Conservation (phyloP, 2,797 vertebrate species). For the Rhinatrema bivittatum region DNA sequence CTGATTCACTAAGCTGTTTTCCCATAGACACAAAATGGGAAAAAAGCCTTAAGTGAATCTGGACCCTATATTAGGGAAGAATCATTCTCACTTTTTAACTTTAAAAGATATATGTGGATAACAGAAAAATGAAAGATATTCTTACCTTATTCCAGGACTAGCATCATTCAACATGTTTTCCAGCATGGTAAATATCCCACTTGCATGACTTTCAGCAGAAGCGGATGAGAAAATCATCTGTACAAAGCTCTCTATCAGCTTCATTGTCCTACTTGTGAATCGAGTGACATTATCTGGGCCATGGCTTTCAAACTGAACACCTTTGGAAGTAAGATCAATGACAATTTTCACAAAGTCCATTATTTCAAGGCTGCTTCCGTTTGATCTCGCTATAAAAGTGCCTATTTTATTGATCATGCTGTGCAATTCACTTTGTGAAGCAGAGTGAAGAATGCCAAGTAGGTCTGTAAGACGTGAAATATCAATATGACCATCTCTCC, state of each 20-base stretch:
- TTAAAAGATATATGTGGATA: too few relatives aligned
- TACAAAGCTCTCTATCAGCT: slow-evolving; percentile 13
- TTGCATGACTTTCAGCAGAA: slow-evolving; percentile 3
- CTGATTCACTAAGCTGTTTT: too few relatives aligned
- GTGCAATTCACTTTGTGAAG: slow-evolving; percentile 11
- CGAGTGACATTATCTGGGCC: background rate
- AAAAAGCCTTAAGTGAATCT: too few relatives aligned
- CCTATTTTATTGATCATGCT: slow-evolving; percentile 5
- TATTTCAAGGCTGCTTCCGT: slow-evolving; percentile 3
- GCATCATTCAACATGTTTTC: slow-evolving; percentile 7
- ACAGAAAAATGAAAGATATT: too few relatives aligned
- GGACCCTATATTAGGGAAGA: too few relatives aligned
- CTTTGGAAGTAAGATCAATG: slow-evolving; percentile 22
- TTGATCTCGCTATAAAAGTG: slow-evolving; percentile 1
- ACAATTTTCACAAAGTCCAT: too few relatives aligned
- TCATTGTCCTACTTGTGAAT: background rate
- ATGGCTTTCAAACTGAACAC: background rate
- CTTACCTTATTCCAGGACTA: slow-evolving; percentile 37
- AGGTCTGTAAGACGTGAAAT: background rate
- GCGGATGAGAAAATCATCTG: slow-evolving; percentile 8
- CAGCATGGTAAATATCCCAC: slow-evolving; percentile 10
- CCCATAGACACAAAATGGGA: too few relatives aligned
- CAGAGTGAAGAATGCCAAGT: background rate
- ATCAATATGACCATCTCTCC: background rate
- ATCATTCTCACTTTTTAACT: too few relatives aligned